Evolutionary conservation across 2,888 invertebrate genomes (phyloP).

Genomic region (Emmelina monodactyla): DNA sequence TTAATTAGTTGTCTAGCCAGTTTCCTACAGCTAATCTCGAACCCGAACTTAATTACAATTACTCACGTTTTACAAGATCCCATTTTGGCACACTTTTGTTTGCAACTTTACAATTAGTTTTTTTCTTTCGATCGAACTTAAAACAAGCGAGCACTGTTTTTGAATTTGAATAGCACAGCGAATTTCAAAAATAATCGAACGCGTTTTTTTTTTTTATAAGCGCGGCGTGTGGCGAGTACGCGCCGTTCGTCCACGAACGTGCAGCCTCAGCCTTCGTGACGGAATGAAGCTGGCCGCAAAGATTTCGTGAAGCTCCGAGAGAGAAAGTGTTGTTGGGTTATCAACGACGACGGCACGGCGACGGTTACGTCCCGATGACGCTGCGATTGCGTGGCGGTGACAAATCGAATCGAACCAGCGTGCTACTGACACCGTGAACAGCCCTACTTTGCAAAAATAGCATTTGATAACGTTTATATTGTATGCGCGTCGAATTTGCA

Average conservation of each 20-base stretch:
- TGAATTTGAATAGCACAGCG: not conserved
- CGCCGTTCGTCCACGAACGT: slow-evolving; percentile 38
- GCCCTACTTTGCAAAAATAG: slow-evolving; percentile 33
- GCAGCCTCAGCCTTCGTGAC: slow-evolving; percentile 37
- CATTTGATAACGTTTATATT: not conserved
- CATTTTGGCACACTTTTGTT: slow-evolving; percentile 35
- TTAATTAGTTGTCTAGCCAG: no score
- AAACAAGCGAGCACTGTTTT: slow-evolving; percentile 26
- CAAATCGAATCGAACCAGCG: slow-evolving; percentile 48
- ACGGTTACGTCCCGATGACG: slow-evolving; percentile 58
- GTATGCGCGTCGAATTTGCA: no score
- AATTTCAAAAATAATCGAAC: not conserved
- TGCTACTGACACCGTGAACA: slow-evolving; percentile 57
- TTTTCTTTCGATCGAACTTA: no score
- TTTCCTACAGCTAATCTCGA: no score
- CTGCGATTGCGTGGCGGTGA: slow-evolving; percentile 57
- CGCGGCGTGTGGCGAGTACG: slow-evolving; percentile 29
- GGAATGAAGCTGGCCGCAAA: slow-evolving; percentile 37
- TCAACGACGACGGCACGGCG: slow-evolving; percentile 60
- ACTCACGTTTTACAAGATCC: slow-evolving; percentile 49
- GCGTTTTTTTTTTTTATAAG: slow-evolving; percentile 14
- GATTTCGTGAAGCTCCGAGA: slow-evolving; percentile 21
- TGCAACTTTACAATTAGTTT: no score
- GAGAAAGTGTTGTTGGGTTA: slow-evolving; percentile 62
- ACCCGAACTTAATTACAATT: no score